Evolutionary conservation across 2,797 vertebrate species (phyloP), one percentile per base, ranked within the genome.

Genomic region (Arnoldichthys spilopterus): DNA sequence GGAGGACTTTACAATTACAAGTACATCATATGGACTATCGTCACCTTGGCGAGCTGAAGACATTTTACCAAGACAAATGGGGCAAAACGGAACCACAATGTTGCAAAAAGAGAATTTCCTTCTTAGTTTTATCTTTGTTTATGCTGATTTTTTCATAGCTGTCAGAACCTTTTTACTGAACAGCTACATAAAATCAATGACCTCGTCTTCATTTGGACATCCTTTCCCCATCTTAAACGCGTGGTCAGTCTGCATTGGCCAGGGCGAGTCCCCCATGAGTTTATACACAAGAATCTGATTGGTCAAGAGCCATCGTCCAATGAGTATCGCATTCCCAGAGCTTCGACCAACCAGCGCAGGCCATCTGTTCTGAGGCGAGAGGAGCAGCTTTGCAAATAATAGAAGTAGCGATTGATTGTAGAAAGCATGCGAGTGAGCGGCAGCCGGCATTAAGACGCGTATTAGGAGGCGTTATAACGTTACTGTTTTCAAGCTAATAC

Each of bases 361-460:
- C 92, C 93, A 96, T 93, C 92, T 95, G 95, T 95, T 92, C 88
- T 4, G 89, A 90, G 88, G 72, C 83, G 85, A 94, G 91, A 94
- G 94, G 93, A 89, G 90, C 88, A 80, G 45, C 28, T 58, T 64
- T 24, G 76, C 53, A 13, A 76, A 32, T 66, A 69, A 78, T 84
- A 69, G 62, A 34, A 76, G 69, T 54, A 40, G 59, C 28, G 18
- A 24, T 66, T 76, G 47, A 62, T 76, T 83, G 78, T 45, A 53
- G 56, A 79, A 81, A 71, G 54, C 70, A 76, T 79, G 77, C 54
- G 16, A 71, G 47, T 26, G 73, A 37, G 56, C 18, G 37, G 16
- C n/a, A 45, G 34, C 75, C 67, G 61, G 61, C 18, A 22, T 70
- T 13, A 7, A 63, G 68, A 37, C 49, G 51, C 34, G 51, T 22